Conservation (phyloP, 2,888 invertebrate genomes). For the Pinctada fucata region DNA sequence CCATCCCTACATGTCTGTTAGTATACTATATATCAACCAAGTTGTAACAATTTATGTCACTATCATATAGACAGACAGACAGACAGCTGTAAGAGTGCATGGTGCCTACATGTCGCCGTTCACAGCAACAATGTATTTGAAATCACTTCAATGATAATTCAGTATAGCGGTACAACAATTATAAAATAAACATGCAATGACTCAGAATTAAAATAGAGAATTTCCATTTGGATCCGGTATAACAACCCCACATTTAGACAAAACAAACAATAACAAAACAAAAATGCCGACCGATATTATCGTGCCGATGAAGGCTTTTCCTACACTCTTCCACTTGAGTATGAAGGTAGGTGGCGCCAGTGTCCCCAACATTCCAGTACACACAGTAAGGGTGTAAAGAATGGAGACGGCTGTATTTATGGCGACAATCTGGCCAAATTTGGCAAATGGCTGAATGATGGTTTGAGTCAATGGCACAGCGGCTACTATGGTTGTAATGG, state of each 20-base stretch:
- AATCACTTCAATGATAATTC: too few relatives aligned
- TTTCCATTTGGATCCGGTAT: constrained; percentile 71
- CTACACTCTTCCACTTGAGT: constrained; percentile 54
- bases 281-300: constrained; percentile 48
- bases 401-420: constrained; percentile 73
- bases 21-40: too few relatives aligned
- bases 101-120: too few relatives aligned
- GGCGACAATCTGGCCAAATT: constrained; percentile 73
- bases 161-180: too few relatives aligned
- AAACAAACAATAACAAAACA: constrained; percentile 57
- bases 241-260: constrained; percentile 51
- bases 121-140: too few relatives aligned
- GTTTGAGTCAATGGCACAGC: constrained; percentile 73
- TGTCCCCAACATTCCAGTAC: constrained; percentile 65
- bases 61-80: too few relatives aligned
- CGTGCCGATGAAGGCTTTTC: constrained; percentile 55
- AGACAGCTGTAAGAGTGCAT: too few relatives aligned
- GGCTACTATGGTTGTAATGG: constrained; percentile 72
- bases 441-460: constrained; percentile 71
- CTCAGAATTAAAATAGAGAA: constrained; percentile 47
- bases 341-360: constrained; percentile 66
- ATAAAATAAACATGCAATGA: neutral
- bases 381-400: constrained; percentile 68
- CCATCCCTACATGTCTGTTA: too few relatives aligned
- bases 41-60: too few relatives aligned